Conservation (phyloP, 2,888 invertebrate species). For the Toxonevra muliebris region DNA sequence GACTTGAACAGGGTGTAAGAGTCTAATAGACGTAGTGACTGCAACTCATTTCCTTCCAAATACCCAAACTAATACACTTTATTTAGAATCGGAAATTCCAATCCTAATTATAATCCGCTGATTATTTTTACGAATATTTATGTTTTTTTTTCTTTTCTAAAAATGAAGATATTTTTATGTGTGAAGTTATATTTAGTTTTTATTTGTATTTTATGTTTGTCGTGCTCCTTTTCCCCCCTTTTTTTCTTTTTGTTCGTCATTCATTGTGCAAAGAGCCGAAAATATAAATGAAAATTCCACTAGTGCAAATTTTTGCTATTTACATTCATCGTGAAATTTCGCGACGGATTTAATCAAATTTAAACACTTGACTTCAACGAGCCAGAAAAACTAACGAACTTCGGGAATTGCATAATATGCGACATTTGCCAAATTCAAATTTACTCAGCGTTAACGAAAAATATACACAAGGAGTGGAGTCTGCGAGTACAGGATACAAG, state of each 20-base stretch:
- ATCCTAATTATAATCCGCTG: too few relatives aligned
- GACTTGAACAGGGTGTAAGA: too few relatives aligned
- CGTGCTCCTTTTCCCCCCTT: background rate
- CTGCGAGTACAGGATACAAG: too few relatives aligned
- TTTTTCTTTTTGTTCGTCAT: background rate
- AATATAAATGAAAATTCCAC: background rate
- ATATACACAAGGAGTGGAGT: conserved; percentile 1
- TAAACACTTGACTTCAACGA: conserved; percentile 61
- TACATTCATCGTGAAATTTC: conserved; percentile 24
- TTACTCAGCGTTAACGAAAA: conserved; percentile 32
- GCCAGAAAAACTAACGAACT: conserved; percentile 36
- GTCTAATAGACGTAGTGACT: too few relatives aligned
- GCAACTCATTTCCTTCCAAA: too few relatives aligned
- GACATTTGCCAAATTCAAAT: conserved; percentile 49
- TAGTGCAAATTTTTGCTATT: conserved; percentile 22
- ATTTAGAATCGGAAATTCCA: too few relatives aligned
- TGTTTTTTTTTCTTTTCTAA: too few relatives aligned
- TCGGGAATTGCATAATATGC: conserved; percentile 38
- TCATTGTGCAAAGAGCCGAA: background rate
- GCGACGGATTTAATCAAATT: conserved; percentile 53
- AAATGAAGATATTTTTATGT: too few relatives aligned
- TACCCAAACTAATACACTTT: too few relatives aligned
- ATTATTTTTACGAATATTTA: too few relatives aligned
- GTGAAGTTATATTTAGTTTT: too few relatives aligned
- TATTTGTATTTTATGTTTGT: background rate